Conservation (phyloP, 1,140 invertebrate genomes). For the Gryon sp. region DNA sequence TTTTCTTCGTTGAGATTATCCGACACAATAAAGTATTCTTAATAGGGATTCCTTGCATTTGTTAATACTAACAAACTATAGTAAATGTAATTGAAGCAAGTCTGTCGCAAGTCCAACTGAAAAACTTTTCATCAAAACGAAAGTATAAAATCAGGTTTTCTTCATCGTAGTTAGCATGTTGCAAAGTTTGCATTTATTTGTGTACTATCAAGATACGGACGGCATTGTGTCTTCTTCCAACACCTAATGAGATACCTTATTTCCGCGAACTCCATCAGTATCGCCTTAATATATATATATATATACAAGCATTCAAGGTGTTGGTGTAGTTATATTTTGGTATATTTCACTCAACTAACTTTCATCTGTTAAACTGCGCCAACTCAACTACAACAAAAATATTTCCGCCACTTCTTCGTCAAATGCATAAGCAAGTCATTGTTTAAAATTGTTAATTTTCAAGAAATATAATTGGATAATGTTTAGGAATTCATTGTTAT, state of each 20-base stretch:
- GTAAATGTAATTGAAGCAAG: conserved; percentile 36
- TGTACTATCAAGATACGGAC: conserved; percentile 35
- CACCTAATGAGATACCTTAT: conserved; percentile 57
- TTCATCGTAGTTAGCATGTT: conserved; percentile 47
- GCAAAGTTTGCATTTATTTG: conserved; percentile 51
- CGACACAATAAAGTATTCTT: too few relatives aligned
- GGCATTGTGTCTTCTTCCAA: conserved; percentile 44
- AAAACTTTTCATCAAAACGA: conserved; percentile 41
- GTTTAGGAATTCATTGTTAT: too few relatives aligned
- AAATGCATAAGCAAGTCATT: conserved; percentile 31
- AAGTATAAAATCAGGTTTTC: conserved; percentile 17
- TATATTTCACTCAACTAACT: conserved; percentile 45
- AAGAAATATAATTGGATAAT: conserved; percentile 19
- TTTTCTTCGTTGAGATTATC: too few relatives aligned
- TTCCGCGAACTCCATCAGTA: conserved; percentile 45
- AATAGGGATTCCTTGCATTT: too few relatives aligned
- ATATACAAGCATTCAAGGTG: too few relatives aligned
- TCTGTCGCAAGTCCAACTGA: conserved; percentile 22
- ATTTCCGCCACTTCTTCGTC: conserved; percentile 1
- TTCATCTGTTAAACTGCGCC: conserved; percentile 44
- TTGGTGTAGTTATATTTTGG: conserved; percentile 22
- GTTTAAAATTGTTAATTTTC: conserved; percentile 23
- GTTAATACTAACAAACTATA: too few relatives aligned
- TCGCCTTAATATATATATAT: conserved; percentile 16
- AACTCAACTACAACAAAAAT: conserved; percentile 21